phyloP scores from a whole-genome alignment of 2,113 vertebrate genomes.

The Coreoperca whiteheadi region DNA sequence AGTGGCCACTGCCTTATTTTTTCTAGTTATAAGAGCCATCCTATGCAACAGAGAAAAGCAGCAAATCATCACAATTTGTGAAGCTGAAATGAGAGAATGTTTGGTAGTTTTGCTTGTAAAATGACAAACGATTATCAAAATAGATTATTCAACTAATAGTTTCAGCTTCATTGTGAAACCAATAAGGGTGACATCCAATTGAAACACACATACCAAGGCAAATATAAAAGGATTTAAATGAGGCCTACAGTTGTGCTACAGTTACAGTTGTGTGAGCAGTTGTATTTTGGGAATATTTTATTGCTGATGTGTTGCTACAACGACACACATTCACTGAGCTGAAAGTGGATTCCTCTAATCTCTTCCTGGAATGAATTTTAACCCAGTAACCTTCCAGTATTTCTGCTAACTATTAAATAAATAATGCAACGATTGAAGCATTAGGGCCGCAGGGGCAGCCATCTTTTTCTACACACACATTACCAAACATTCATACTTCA shows the following conservation, averaged over 20 bases:
- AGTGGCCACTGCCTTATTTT: fast-evolving
- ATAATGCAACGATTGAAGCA: slow-evolving; percentile 66
- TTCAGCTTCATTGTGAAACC: neutral
- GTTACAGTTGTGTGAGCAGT: neutral
- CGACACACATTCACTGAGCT: slow-evolving; percentile 32
- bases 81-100: neutral
- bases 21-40: neutral
- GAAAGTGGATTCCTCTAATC: slow-evolving; percentile 53
- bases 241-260: too few relatives aligned
- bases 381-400: slow-evolving; percentile 70
- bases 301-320: slow-evolving; percentile 14
- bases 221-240: neutral
- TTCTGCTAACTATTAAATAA: slow-evolving; percentile 70
- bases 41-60: neutral
- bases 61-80: too few relatives aligned
- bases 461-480: slow-evolving; percentile 47
- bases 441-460: slow-evolving; percentile 50
- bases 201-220: neutral
- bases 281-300: slow-evolving; percentile 22
- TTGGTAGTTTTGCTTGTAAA: neutral
- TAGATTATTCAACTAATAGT: neutral
- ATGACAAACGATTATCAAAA: neutral
- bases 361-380: slow-evolving; percentile 51
- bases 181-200: neutral
- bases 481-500: slow-evolving; percentile 45